These are phyloP conservation scores for Ptilonorhynchus violaceus DNA, from an alignment of 2,113 vertebrate species.

Conservation along the genomic window DNA sequence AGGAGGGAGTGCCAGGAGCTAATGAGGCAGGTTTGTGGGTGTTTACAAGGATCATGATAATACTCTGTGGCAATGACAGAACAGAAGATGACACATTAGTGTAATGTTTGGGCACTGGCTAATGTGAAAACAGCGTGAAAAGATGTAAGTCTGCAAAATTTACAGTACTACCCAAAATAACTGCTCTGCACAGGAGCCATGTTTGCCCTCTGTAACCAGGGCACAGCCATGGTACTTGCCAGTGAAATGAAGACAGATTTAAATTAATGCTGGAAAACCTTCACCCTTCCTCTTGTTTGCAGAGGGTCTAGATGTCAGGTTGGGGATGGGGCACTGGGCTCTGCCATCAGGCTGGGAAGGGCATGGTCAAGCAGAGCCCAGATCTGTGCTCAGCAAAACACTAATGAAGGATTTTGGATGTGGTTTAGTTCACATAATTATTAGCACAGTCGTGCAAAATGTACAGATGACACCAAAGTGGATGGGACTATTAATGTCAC, in stretches of 20 bases:
- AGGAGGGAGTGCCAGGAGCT: not conserved
- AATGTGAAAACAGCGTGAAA: not conserved
- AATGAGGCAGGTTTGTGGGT: conserved; percentile 41
- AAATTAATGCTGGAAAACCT: not conserved
- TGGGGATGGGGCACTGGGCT: not conserved
- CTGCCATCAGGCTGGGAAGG: not conserved
- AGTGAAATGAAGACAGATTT: not conserved
- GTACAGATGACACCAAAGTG: not conserved
- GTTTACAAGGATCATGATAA: conserved; percentile 10
- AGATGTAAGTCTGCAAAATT: not conserved
- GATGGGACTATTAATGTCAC: not conserved
- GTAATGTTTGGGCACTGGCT: conserved; percentile 9
- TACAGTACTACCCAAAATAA: not conserved
- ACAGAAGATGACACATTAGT: conserved; percentile 9
- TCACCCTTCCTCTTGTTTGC: not conserved
- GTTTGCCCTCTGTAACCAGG: not conserved
- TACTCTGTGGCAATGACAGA: not conserved
- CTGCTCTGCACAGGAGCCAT: not conserved
- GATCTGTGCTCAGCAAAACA: not conserved
- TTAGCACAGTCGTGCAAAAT: not conserved
- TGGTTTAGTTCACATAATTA: not conserved
- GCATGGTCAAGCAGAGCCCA: not conserved
- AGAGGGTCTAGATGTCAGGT: not conserved
- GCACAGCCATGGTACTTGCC: not conserved
- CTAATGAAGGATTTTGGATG: not conserved